Percentiles rank a stretch among this genome's conserved stretches.
These are phyloP conservation scores for Melieria picta DNA, from an alignment of 2,888 invertebrate genomes.

Conservation along the genomic window DNA sequence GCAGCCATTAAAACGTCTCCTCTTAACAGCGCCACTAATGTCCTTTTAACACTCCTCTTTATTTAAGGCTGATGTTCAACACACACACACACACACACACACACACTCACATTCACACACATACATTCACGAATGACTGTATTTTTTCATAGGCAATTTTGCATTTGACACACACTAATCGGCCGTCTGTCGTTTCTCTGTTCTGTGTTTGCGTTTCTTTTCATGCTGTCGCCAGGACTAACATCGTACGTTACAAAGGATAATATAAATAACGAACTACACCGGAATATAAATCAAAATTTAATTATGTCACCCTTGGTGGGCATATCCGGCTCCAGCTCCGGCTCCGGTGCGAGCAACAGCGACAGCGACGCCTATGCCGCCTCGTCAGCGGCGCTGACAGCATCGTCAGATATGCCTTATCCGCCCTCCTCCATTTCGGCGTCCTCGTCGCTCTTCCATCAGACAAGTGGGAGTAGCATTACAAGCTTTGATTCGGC, in stretches of 20 bases:
- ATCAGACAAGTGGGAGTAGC: constrained; percentile 51
- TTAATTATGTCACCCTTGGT: constrained; percentile 60
- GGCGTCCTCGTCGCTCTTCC: constrained; percentile 33
- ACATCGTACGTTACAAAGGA: constrained; percentile 51
- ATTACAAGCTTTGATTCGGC: constrained; percentile 59
- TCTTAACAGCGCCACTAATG: not conserved
- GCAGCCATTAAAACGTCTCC: not conserved
- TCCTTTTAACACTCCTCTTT: not conserved
- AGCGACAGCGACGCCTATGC: constrained; percentile 13
- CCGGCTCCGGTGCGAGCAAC: not conserved
- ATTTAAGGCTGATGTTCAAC: not conserved
- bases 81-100: not conserved
- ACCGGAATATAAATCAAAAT: constrained; percentile 63
- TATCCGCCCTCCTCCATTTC: constrained; percentile 38
- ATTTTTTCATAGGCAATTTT: not conserved
- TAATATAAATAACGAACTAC: constrained; percentile 52
- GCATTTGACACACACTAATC: no score
- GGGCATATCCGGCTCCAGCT: constrained; percentile 46
- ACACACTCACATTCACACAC: not conserved
- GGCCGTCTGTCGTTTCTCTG: not conserved
- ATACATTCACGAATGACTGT: not conserved
- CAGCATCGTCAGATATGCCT: constrained; percentile 28
- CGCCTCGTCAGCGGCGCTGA: constrained; percentile 15
- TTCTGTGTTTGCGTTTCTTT: constrained; percentile 4
- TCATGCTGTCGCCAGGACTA: constrained; percentile 42